Base-by-base conservation (phyloP, 2,888 invertebrate species). In the Cephus rjabovi region DNA sequence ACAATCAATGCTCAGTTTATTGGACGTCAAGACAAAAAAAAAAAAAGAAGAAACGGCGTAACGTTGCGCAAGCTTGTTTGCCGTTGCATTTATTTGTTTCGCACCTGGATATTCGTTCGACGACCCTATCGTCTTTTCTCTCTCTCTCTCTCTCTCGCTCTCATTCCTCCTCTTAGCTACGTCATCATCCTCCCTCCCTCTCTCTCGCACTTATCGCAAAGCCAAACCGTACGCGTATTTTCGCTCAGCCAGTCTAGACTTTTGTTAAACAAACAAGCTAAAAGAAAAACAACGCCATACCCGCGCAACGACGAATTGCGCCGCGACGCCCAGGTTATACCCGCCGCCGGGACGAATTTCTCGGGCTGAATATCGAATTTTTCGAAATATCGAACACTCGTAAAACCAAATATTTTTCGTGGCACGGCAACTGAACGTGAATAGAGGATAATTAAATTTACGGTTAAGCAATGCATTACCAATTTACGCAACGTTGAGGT, bases 191-290 rank as follows among this genome's bases (percentile, higher is more conserved):
- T 56, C 77, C 33, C 74, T 76, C 79, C 30, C 71, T 76, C 69
- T 30, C 30, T 80, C 76, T 78, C 77, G 71, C 79, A 78, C 84
- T 84, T 84, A 84, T 84, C 84, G 81, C 83, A 84, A 84, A 83
- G 15, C 23, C 40, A 23, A 40, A 84, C 76, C 74, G 69, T 12
- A 69, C 82, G 79, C 77, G 84, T 83, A 84, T 84, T 84, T 83
- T 84, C 83, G 81, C 84, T 78, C 75, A 74, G 69, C 79, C 83
- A 81, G 84, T 84, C 84, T 84, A 82, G 81, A 84, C 84, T 84
- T 81, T 84, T 84, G 81, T 84, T 84, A 84, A 84, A 83, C 81
- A 84, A 84, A 83, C 81, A 79, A 70, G 79, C 40, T 71, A 70
- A 77, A 77, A 33, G 34, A 73, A 31, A 80, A 33, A 75, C 68